Evolutionary conservation across 2,888 invertebrate species (phyloP).

Genomic region (Diplazon laetatorius): DNA sequence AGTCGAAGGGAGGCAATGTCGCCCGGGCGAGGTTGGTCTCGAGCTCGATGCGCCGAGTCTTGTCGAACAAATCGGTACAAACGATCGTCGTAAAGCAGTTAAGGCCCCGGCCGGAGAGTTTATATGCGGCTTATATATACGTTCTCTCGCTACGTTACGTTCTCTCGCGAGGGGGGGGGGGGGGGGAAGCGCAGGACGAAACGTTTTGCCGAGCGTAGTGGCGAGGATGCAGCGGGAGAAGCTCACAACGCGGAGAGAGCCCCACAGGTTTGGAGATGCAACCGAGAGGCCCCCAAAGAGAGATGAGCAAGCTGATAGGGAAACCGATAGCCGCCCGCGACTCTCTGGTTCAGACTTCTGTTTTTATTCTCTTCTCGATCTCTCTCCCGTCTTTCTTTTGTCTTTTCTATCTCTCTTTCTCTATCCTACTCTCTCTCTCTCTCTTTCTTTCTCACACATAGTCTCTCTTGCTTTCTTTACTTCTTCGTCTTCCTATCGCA

Average conservation of each 20-base stretch:
- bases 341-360: background rate
- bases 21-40: conserved; percentile 39
- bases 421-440: conserved; percentile 52
- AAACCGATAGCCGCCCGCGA: conserved; percentile 78
- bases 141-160: conserved; percentile 50
- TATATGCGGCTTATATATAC: conserved; percentile 68
- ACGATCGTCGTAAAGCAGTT: conserved; percentile 82
- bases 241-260: conserved; percentile 11
- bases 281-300: conserved; percentile 71
- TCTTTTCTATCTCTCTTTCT: conserved; percentile 22
- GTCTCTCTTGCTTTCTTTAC: conserved; percentile 47
- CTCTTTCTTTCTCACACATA: conserved; percentile 22
- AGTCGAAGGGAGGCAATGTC: conserved; percentile 53
- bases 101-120: conserved; percentile 74
- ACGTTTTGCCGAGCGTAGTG: too few relatives aligned
- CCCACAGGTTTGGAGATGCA: conserved; percentile 27
- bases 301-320: conserved; percentile 78
- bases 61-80: conserved; percentile 83
- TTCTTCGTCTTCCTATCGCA: conserved; percentile 23
- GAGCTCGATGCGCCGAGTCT: conserved; percentile 68
- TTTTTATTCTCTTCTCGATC: conserved; percentile 24
- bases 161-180: conserved; percentile 45
- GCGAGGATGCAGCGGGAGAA: too few relatives aligned
- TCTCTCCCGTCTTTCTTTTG: conserved; percentile 34
- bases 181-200: background rate